Evolutionary conservation across 2,888 invertebrate genomes (phyloP), one percentile per base, ranked within the genome.

Genomic region (Hedya salicella): DNA sequence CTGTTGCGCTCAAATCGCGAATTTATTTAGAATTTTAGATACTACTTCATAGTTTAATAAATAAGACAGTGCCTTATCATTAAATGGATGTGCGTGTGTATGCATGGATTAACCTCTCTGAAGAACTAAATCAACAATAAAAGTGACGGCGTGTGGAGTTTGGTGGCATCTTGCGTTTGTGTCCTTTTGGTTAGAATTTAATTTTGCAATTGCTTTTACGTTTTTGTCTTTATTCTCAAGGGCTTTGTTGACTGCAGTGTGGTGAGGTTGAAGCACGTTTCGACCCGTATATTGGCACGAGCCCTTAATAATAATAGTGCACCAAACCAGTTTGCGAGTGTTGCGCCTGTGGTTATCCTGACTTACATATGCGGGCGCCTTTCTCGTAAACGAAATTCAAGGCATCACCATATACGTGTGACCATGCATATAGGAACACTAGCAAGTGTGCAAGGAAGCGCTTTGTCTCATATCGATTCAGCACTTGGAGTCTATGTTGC

Each of bases 241-340:
- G 69, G 75, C 76, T 86, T 88, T 88, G 87, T 89, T 87, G 81
- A 82, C 80, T 82, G 80, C 78, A 76, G 80, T 79, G 78, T 85
- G 77, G 36, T 52, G 54, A 61, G 54, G 66, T 77, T 78, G 72
- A 77, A 78, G 86, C 87, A 87, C 84, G 86, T 86, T 88, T 87
- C 80, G 81, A 78, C 78, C 82, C 77, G 85, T 86, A 78, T 83
- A 89, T 90, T 88, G 89, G 91, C 91, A 91, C 90, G 91, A 91
- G 89, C 85, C 88, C 85, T 86, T 88, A 91, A 90, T 91, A 92
- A 91, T 92, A 91, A 91, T 91, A 91, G 89, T 90, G 89, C 87
- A 89, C 88, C 79, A 87, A 92, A 91, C 91, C 91, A 82, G 91
- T 92, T 92, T 91, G 87, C 88, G 83, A 85, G 87, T 89, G 87